A percentile compares a stretch with the other conserved stretches of the same genome.
Evolutionary conservation across 2,113 vertebrate species (phyloP).

Genomic region (Chiloscyllium plagiosum): DNA sequence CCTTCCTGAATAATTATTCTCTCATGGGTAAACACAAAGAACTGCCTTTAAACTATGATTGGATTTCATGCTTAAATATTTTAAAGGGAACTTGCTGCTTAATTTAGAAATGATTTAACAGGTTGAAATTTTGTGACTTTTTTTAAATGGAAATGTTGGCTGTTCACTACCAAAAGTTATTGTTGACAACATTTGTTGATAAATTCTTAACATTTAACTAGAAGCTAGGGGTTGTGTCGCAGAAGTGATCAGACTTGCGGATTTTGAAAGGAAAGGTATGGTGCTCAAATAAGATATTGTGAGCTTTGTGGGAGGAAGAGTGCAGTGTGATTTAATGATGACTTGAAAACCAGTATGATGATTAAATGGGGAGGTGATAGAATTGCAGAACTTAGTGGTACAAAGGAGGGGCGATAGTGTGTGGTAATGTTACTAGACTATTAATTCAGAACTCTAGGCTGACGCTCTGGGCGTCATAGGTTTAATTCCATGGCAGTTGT

Average conservation of each 20-base stretch:
- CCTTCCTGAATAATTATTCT: conserved; percentile 34
- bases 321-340: neutral
- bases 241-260: neutral
- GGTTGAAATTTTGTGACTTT: neutral
- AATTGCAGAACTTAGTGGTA: too few species aligned
- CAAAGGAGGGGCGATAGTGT: too few species aligned
- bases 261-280: neutral
- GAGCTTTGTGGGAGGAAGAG: neutral
- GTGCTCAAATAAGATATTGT: neutral
- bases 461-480: too few species aligned
- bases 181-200: neutral
- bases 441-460: too few species aligned
- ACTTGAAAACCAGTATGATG: too few species aligned
- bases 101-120: neutral
- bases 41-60: neutral
- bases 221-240: neutral
- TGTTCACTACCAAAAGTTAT: neutral
- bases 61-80: neutral
- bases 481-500: too few species aligned
- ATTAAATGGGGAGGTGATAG: too few species aligned
- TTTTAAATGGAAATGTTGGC: neutral
- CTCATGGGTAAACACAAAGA: conserved; percentile 10
- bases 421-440: too few species aligned
- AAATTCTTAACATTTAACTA: neutral
- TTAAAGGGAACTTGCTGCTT: neutral